These are phyloP conservation scores for Tauraco hartlaubi DNA, from an alignment of 2,797 vertebrate species.

Conservation along the genomic window DNA sequence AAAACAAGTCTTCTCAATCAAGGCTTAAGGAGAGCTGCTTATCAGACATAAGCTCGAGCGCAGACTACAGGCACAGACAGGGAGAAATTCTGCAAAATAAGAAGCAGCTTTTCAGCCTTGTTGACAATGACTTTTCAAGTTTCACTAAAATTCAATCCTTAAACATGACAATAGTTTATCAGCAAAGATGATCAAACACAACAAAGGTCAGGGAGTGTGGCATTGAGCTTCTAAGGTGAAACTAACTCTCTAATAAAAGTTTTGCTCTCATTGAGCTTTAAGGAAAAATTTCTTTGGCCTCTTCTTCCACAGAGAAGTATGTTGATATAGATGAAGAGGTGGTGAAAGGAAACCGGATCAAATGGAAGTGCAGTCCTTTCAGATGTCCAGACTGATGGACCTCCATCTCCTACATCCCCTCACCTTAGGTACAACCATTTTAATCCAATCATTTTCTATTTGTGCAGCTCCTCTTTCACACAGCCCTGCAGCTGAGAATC, in stretches of 20 bases:
- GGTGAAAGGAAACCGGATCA: neutral
- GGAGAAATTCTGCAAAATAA: no score
- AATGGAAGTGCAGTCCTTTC: neutral
- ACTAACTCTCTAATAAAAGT: neutral
- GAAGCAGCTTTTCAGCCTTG: no score
- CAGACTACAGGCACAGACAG: neutral
- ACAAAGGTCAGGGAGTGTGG: neutral
- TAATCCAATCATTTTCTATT: neutral
- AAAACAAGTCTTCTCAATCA: constrained; percentile 3
- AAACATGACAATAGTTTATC: neutral
- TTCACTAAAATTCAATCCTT: neutral
- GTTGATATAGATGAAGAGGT: neutral
- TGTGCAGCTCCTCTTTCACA: neutral
- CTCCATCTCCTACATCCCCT: neutral
- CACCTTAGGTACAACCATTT: neutral
- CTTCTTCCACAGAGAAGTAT: neutral
- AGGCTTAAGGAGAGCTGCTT: neutral
- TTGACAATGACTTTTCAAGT: no score
- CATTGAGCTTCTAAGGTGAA: neutral
- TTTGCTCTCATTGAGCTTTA: neutral
- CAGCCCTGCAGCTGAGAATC: neutral
- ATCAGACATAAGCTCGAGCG: neutral
- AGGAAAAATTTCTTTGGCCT: neutral
- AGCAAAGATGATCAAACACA: neutral
- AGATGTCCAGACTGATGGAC: neutral